A percentile compares a stretch with the other conserved stretches of the same genome.
phyloP scores from a whole-genome alignment of 1,140 invertebrate genomes.

The Drosophila littoralis region DNA sequence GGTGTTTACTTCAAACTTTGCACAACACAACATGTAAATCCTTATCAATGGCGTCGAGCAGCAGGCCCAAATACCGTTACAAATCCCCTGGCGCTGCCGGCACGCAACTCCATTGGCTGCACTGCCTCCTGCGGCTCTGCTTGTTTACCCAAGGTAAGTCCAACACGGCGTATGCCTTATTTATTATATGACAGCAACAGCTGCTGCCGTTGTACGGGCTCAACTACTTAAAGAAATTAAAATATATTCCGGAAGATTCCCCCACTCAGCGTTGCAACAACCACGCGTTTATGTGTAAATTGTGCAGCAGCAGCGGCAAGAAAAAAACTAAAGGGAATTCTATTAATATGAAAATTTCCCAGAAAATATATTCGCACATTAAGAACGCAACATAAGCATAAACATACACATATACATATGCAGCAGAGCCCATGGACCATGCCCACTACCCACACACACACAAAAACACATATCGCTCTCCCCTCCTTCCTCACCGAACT shows the following conservation, averaged over 20 bases:
- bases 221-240: conserved; percentile 68
- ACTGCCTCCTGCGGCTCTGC: conserved; percentile 63
- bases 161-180: conserved; percentile 21
- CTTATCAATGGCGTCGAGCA: conserved; percentile 60
- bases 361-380: conserved; percentile 30
- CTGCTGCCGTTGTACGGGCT: background rate
- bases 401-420: conserved; percentile 1
- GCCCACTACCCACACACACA: background rate
- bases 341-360: conserved; percentile 39
- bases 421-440: conserved; percentile 1
- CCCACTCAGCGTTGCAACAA: conserved; percentile 14
- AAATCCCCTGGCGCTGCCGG: conserved; percentile 50
- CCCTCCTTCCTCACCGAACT: background rate
- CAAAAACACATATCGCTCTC: background rate
- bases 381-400: conserved; percentile 5
- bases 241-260: conserved; percentile 24
- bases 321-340: background rate
- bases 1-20: background rate
- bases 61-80: conserved; percentile 41
- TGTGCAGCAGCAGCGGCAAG: background rate
- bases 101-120: conserved; percentile 58
- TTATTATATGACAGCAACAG: conserved; percentile 6
- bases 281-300: conserved; percentile 32
- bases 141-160: conserved; percentile 65
- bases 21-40: conserved; percentile 57